Evolutionary conservation across 2,888 invertebrate species (phyloP).

Genomic region (Eupithecia tripunctaria): DNA sequence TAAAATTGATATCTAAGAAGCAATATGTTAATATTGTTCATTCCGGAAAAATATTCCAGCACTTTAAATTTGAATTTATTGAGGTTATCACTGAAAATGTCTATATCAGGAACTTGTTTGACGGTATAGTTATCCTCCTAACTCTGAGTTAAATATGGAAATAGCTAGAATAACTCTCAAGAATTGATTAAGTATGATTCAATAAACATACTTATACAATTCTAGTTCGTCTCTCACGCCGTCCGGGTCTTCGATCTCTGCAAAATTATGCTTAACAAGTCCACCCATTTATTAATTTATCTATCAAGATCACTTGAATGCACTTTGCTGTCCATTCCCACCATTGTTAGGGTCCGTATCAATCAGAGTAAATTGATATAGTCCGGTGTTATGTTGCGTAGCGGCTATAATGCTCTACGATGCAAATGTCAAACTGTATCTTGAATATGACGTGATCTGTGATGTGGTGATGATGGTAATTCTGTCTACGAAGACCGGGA

Average conservation of each 20-base stretch:
- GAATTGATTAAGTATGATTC: not conserved
- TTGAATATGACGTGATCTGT: not conserved
- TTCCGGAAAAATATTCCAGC: too few species aligned
- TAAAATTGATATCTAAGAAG: too few species aligned
- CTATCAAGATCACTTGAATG: not conserved
- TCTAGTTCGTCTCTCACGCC: not conserved
- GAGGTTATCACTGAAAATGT: too few species aligned
- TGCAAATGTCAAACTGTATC: not conserved
- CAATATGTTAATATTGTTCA: too few species aligned
- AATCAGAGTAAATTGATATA: constrained; percentile 17
- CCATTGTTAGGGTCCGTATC: not conserved
- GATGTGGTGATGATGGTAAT: not conserved
- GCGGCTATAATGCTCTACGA: not conserved
- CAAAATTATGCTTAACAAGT: not conserved
- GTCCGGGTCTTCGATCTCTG: not conserved
- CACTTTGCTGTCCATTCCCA: not conserved
- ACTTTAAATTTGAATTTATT: too few species aligned
- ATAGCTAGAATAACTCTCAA: too few species aligned
- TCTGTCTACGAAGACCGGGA: too few species aligned
- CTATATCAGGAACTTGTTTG: too few species aligned
- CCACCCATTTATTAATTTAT: not conserved
- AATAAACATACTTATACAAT: not conserved
- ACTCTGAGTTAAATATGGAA: too few species aligned
- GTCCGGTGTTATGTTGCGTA: constrained; percentile 2
- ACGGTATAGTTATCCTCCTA: too few species aligned